Evolutionary conservation across 2,113 vertebrate genomes (phyloP).

Genomic region (Catharus fuscescens): DNA sequence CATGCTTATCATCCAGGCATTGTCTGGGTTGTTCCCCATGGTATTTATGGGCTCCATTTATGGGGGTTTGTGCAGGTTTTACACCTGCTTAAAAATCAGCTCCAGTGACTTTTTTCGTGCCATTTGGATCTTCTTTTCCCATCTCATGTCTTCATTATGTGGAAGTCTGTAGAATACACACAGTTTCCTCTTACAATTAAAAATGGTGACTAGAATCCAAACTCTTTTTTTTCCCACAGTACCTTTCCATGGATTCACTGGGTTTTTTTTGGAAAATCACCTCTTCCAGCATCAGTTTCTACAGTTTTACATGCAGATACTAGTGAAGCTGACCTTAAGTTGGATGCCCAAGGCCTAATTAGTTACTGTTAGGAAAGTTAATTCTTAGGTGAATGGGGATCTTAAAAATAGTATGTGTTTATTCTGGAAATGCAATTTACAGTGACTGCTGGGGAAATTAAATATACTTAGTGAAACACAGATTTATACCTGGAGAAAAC

Average conservation of each 20-base stretch:
- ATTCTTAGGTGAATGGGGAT: neutral
- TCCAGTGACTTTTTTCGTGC: neutral
- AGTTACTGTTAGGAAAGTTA: neutral
- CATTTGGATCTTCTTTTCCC: neutral
- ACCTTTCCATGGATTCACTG: neutral
- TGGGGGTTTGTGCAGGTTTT: neutral
- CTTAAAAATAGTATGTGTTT: constrained; percentile 1
- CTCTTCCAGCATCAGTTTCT: neutral
- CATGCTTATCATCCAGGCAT: constrained; percentile 24
- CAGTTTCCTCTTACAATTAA: neutral
- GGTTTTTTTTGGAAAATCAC: neutral
- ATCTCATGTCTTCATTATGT: neutral
- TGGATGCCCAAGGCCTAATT: neutral
- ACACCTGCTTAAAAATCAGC: neutral
- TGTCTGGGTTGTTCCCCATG: constrained; percentile 9
- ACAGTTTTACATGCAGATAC: neutral
- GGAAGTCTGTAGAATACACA: neutral
- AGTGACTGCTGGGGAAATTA: neutral
- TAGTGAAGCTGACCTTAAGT: neutral
- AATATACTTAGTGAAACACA: neutral
- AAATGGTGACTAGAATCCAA: neutral
- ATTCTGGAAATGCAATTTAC: neutral
- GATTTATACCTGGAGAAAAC: neutral
- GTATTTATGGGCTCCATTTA: constrained; percentile 33
- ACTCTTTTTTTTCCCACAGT: fast-evolving